Base-by-base conservation (phyloP, 2,888 invertebrate species). In the Heteropelma amictum region DNA sequence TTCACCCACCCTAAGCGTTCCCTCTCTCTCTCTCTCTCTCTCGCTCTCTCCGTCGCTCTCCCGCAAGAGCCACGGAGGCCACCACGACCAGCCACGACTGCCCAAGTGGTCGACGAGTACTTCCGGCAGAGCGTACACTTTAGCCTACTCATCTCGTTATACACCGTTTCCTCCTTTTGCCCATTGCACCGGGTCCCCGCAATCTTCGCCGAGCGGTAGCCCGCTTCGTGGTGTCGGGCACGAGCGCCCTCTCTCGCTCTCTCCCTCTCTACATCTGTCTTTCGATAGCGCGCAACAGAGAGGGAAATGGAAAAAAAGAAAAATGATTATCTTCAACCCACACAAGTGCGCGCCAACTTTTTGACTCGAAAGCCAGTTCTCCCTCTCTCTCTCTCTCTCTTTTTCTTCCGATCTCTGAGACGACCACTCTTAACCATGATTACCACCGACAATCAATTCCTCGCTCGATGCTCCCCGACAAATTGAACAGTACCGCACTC, bases 71-170 rank as follows among this genome's bases (percentile, higher is more conserved):
- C 71, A 58, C 65, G n/a, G n/a, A n/a, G n/a, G n/a, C n/a, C n/a
- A n/a, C n/a, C n/a, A n/a, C n/a, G n/a, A n/a, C 65, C 45, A 30
- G 65, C 60, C 53, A 63, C 58, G 73, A 64, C 77, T 74, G 69
- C 77, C 77, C 74, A 77, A 81, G 80, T 80, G 79, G 72, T 76
- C 74, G 81, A 79, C 81, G 78, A 81, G 79, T 79, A 77, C 80
- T 81, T 81, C 81, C 80, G 81, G 77, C 72, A 77, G 77, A 76
- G 58, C 76, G 78, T 77, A 74, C 68, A 68, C 72, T 76, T 71
- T 72, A 49, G 74, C 71, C 72, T 79, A 71, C n/a, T n/a, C n/a
- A n/a, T 75, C 77, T 75, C 77, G 76, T 76, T 80, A 77, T 77
- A 76, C 77, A 80, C 76, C 72, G 74, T 79, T 81, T 78, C 77